phyloP scores from a whole-genome alignment of 1,140 invertebrate genomes.

The Triops cancriformis region DNA sequence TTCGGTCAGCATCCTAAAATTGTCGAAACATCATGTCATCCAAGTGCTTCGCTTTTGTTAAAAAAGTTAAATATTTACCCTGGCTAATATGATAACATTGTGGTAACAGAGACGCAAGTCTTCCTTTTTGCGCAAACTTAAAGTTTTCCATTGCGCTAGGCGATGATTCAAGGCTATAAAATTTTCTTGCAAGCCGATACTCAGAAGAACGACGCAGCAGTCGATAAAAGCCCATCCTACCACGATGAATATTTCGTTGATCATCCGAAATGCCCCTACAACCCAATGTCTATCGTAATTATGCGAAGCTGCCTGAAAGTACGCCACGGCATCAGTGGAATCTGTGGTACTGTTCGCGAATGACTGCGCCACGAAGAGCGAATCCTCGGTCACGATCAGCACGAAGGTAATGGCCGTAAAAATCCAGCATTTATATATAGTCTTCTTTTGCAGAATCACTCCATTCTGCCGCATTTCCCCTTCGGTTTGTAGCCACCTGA shows the following conservation, averaged over 20 bases:
- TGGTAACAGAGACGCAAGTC: neutral
- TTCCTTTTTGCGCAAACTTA: neutral
- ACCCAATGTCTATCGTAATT: neutral
- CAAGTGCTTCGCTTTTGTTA: too few relatives aligned
- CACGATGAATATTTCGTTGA: neutral
- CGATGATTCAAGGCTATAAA: neutral
- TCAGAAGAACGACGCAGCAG: neutral
- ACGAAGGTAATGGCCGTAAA: neutral
- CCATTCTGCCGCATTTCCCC: neutral
- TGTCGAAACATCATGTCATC: neutral
- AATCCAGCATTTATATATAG: neutral
- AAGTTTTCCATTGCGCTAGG: neutral
- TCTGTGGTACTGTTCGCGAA: neutral
- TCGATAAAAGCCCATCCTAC: slow-evolving; percentile 5
- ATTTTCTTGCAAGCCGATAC: neutral
- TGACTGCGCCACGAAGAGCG: neutral
- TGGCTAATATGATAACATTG: neutral
- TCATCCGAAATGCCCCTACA: neutral
- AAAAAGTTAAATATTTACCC: neutral
- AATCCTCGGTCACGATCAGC: neutral
- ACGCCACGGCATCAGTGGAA: neutral
- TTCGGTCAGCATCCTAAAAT: neutral
- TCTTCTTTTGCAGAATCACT: neutral
- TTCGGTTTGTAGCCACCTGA: neutral
- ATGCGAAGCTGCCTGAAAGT: neutral